phyloP scores from a whole-genome alignment of 2,113 vertebrate species.

The Phainopepla nitens region DNA sequence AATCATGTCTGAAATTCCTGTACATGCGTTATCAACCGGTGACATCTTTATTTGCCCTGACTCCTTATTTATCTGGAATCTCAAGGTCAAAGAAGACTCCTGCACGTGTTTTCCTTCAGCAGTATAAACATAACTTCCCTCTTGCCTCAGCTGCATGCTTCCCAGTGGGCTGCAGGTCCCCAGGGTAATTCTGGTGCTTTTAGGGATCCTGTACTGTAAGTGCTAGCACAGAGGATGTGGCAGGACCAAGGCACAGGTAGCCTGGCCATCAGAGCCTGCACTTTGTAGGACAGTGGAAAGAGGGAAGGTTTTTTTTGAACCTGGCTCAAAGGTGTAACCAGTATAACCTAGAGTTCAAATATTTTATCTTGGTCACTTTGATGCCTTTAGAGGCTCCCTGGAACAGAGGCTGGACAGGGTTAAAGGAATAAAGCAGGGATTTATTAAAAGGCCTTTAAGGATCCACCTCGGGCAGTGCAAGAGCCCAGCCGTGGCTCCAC shows the following conservation, averaged over 20 bases:
- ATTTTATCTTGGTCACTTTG: not conserved
- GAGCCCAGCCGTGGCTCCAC: not conserved
- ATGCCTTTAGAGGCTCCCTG: not conserved
- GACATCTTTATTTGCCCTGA: not conserved
- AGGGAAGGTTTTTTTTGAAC: not conserved
- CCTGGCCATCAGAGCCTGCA: not conserved
- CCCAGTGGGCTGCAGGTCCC: not conserved
- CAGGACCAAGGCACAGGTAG: not conserved
- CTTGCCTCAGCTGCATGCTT: not conserved
- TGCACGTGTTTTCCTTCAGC: not conserved
- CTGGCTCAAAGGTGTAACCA: not conserved
- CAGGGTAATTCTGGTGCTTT: not conserved
- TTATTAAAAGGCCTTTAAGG: not conserved
- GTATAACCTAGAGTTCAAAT: not conserved
- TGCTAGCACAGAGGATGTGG: fast-evolving
- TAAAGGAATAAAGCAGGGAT: not conserved
- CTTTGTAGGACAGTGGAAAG: not conserved
- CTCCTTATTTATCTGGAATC: not conserved
- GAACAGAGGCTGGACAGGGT: not conserved
- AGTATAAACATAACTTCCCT: not conserved
- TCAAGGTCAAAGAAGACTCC: not conserved
- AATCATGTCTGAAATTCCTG: not conserved
- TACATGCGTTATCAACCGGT: fast-evolving
- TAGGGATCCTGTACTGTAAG: not conserved
- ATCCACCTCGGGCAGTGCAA: not conserved